Evolutionary conservation across 1,140 invertebrate genomes (phyloP).

Genomic region (Bombus cullumanus): DNA sequence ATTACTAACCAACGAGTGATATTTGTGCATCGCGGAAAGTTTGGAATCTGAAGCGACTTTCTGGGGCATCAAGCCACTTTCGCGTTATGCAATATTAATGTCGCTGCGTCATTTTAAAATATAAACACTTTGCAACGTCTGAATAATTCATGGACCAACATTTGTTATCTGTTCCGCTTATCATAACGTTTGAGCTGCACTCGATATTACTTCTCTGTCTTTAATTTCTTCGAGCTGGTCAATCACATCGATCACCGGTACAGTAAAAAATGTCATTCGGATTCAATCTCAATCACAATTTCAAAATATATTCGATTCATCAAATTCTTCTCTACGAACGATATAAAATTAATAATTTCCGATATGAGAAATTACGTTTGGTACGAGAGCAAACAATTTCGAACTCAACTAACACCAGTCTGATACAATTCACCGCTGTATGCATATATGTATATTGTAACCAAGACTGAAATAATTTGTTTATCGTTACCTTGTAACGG

Average conservation of each 20-base stretch:
- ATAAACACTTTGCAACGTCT: slow-evolving; percentile 61
- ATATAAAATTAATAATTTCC: background rate
- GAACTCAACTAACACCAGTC: too few relatives aligned
- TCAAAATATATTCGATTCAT: background rate
- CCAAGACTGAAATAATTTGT: background rate
- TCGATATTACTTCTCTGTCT: background rate
- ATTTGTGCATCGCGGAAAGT: slow-evolving; percentile 50
- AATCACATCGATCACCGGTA: background rate
- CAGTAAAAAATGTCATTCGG: background rate
- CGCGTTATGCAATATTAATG: slow-evolving; percentile 65
- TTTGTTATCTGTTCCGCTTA: slow-evolving; percentile 43
- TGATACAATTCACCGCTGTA: too few relatives aligned
- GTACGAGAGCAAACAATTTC: too few relatives aligned
- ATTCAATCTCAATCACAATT: too few relatives aligned
- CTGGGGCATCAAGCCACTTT: slow-evolving; percentile 53
- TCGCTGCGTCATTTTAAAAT: slow-evolving; percentile 63
- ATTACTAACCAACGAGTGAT: slow-evolving; percentile 61
- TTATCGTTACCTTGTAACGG: background rate
- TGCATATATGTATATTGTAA: too few relatives aligned
- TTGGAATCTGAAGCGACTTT: slow-evolving; percentile 53
- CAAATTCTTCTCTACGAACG: background rate
- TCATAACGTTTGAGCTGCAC: slow-evolving; percentile 27
- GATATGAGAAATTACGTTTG: too few relatives aligned
- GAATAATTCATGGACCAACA: slow-evolving; percentile 56
- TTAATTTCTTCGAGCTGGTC: background rate